Conservation (phyloP, 53 echinoderm and acorn worm species). For the Arbacia lixula region DNA sequence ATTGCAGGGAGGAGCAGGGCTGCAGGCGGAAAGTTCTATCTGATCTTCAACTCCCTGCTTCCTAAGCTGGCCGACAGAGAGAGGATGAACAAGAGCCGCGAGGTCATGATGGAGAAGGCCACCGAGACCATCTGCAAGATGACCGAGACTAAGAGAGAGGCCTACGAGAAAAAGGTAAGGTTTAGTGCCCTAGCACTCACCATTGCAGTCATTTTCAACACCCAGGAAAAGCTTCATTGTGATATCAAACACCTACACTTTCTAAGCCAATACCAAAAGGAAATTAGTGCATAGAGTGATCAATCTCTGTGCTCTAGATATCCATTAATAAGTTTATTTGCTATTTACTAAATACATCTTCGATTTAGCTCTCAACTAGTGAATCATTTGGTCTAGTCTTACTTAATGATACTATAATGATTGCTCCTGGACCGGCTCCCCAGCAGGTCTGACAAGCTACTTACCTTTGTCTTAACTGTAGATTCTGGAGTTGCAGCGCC, state of each 20-base stretch:
- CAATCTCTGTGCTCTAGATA: no score
- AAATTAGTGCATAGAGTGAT: no score
- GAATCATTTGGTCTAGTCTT: no score
- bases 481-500: neutral
- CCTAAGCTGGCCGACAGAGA: constrained; percentile 70
- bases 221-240: no score
- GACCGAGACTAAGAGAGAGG: constrained; percentile 26
- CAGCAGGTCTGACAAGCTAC: neutral
- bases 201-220: no score
- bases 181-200: neutral
- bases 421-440: neutral
- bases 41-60: constrained; percentile 66
- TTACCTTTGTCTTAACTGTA: neutral
- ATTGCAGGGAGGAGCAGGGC: constrained; percentile 93
- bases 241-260: no score
- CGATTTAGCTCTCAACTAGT: neutral
- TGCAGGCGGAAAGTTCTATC: constrained; percentile 76
- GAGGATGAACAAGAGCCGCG: constrained; percentile 75
- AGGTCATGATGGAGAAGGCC: constrained; percentile 78
- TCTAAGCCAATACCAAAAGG: no score
- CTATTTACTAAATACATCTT: neutral
- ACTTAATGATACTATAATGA: no score
- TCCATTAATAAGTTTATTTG: no score
- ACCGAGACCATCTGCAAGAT: constrained; percentile 68
- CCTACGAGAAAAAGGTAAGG: constrained; percentile 17